phyloP scores from a whole-genome alignment of 2,888 invertebrate genomes.

The Junonia oenone region DNA sequence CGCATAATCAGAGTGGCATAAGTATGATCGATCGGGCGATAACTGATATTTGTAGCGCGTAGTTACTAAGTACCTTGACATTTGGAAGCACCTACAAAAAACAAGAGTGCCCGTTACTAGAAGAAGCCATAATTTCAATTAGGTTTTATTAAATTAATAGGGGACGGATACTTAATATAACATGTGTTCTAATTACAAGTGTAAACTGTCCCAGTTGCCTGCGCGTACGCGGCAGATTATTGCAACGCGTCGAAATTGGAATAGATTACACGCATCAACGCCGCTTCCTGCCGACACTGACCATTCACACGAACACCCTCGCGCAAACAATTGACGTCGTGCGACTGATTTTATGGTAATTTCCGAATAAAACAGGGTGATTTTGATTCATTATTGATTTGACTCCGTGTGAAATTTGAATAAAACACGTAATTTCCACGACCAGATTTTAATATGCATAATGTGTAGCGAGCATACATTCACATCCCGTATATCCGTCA shows the following conservation, averaged over 20 bases:
- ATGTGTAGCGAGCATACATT: neutral
- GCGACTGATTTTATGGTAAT: constrained; percentile 75
- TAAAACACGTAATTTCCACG: neutral
- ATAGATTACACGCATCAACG: constrained; percentile 65
- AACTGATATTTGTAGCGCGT: neutral
- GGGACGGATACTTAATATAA: neutral
- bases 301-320: constrained; percentile 52
- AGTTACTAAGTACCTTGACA: constrained; percentile 5
- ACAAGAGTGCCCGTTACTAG: neutral
- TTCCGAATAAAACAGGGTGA: constrained; percentile 46
- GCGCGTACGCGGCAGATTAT: constrained; percentile 25
- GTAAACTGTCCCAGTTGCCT: constrained; percentile 25
- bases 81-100: neutral
- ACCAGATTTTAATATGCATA: neutral
- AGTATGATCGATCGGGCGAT: constrained; percentile 18
- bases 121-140: neutral
- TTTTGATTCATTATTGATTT: constrained; percentile 53
- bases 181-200: neutral
- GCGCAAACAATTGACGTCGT: constrained; percentile 51
- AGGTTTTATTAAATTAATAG: neutral
- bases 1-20: constrained; percentile 22
- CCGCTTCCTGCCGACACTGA: constrained; percentile 51
- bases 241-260: constrained; percentile 49
- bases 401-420: constrained; percentile 34
- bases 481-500: constrained; percentile 5